Percentiles rank a stretch among this genome's conserved stretches.
These are phyloP conservation scores for Oryzias javanicus DNA, from an alignment of 2,113 vertebrate genomes.

Conservation along the genomic window DNA sequence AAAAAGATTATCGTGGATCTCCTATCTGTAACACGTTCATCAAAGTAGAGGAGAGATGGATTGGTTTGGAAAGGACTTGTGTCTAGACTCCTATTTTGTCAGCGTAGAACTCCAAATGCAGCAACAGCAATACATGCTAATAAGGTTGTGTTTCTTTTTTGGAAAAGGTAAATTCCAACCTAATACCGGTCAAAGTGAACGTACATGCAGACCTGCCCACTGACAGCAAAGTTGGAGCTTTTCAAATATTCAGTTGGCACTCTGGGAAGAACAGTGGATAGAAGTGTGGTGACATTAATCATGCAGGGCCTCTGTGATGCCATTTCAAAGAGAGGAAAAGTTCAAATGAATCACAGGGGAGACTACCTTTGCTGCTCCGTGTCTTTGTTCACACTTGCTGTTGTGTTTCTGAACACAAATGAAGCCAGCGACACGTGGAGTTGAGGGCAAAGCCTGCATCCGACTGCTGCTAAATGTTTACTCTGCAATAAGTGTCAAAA, in stretches of 20 bases:
- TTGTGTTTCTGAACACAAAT: conserved; percentile 23
- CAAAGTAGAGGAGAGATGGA: too few relatives aligned
- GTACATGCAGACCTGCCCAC: conserved; percentile 1
- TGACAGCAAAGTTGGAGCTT: conserved; percentile 23
- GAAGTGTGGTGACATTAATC: conserved; percentile 58
- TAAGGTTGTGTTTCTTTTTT: too few relatives aligned
- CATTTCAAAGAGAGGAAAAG: conserved; percentile 68
- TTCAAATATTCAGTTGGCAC: conserved; percentile 45
- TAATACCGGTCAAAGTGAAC: too few relatives aligned
- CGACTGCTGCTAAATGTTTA: conserved; percentile 29
- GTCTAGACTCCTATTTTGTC: too few relatives aligned
- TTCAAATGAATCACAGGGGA: conserved; percentile 60
- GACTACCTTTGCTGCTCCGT: conserved; percentile 28
- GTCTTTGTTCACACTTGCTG: conserved; percentile 26
- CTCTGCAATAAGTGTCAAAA: conserved; percentile 10
- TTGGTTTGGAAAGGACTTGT: too few relatives aligned
- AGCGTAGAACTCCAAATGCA: too few relatives aligned
- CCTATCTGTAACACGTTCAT: too few relatives aligned
- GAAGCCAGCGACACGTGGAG: conserved; percentile 22
- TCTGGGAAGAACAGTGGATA: conserved; percentile 35
- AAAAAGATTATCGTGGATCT: too few relatives aligned
- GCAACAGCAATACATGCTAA: too few relatives aligned
- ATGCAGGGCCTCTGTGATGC: conserved; percentile 59
- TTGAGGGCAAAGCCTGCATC: background rate
- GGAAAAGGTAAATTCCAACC: too few relatives aligned